Evolutionary conservation across 2,888 invertebrate genomes (phyloP), one percentile per base, ranked within the genome.

Genomic region (Oscheius onirici): DNA sequence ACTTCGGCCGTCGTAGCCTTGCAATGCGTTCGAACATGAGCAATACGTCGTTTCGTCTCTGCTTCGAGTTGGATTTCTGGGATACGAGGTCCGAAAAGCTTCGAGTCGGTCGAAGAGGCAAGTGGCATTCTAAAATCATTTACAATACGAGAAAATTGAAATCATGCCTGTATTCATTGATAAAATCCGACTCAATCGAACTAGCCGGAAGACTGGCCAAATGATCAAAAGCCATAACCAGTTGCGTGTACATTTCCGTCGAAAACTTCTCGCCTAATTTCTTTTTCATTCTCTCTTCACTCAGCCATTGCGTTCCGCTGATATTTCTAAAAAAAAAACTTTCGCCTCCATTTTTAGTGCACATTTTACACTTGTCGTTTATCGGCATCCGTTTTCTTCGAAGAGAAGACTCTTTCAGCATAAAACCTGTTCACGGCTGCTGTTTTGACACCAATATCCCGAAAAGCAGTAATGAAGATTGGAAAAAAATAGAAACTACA

Each of bases 401-500:
- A 69, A 26, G 73, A 71, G 8, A 63, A 69, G 2, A 72, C 49
- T 34, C 76, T 78, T 40, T 83, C 80, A 71, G 81, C 79, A 61
- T 83, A 75, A 49, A 80, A 80, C 24, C 74, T 74, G 63, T 72
- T 74, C 0, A 84, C 75, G 20, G 75, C 68, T 17, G 77, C 75
- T 11, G 84, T 79, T 69, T 83, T 83, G 5, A 75, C 65, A n/a
- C 84, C 83, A 58, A 82, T 69, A 57, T 83, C 82, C 80, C 81
- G 57, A 76, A 80, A 34, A 67, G 51, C 1, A 6, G 1, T 20
- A 20, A n/a, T 2, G 44, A 67, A 11, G 24, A 13, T 24, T 13
- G 15, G 10, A 65, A 3, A 26, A 3, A 1, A 10, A 3, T 43
- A 34, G 10, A 52, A 26, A 11, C 40, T 89, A 94, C 95, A 90